Percentiles rank a stretch among this genome's conserved stretches.
Evolutionary conservation across 2,113 vertebrate species (phyloP).

Genomic region (Pogona vitticeps): DNA sequence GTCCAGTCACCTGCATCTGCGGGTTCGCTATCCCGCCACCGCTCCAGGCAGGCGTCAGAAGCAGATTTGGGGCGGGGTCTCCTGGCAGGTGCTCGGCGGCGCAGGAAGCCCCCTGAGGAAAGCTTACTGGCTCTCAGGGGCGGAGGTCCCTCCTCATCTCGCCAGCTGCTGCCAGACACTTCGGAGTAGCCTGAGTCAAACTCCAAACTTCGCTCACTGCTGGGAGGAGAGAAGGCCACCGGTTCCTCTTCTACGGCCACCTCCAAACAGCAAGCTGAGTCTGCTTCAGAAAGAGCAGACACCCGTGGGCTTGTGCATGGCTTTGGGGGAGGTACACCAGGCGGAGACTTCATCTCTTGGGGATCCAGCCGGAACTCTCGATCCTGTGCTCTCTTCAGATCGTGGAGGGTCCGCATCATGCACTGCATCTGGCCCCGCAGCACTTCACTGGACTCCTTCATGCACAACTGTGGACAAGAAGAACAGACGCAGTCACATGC

Average conservation of each 20-base stretch:
- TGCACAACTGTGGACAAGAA: constrained; percentile 77
- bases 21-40: constrained; percentile 88
- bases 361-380: not conserved
- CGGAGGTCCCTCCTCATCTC: constrained; percentile 81
- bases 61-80: constrained; percentile 91
- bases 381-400: constrained; percentile 68
- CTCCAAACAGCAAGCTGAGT: constrained; percentile 89
- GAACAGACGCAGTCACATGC: constrained; percentile 20
- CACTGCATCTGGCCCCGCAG: constrained; percentile 80
- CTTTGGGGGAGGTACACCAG: constrained; percentile 64
- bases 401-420: constrained; percentile 80
- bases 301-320: constrained; percentile 64
- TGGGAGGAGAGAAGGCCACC: constrained; percentile 73
- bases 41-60: constrained; percentile 91
- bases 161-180: constrained; percentile 85
- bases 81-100: constrained; percentile 62
- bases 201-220: constrained; percentile 88
- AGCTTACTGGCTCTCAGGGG: constrained; percentile 77
- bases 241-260: constrained; percentile 79
- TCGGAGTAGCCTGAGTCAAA: constrained; percentile 94
- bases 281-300: constrained; percentile 81
- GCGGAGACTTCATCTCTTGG: constrained; percentile 57
- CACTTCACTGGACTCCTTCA: constrained; percentile 78
- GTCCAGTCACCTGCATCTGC: constrained; percentile 89
- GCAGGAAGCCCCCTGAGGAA: constrained; percentile 80